Percentiles rank a stretch among this genome's conserved stretches.
phyloP scores from a whole-genome alignment of 2,888 invertebrate genomes.

The Plebejus anna region DNA sequence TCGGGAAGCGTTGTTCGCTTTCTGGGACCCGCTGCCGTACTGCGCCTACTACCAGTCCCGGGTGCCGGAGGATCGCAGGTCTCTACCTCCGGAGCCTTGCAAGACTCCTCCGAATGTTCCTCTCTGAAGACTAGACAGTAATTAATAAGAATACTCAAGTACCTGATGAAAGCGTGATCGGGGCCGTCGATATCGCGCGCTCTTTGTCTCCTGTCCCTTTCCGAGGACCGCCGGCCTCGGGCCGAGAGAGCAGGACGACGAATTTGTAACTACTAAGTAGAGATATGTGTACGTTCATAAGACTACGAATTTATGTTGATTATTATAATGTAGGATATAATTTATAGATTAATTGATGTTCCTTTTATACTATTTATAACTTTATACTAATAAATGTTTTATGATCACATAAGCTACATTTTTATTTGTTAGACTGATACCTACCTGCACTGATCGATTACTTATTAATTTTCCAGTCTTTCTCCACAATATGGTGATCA shows the following conservation, averaged over 20 bases:
- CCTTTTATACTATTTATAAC: slow-evolving; percentile 35
- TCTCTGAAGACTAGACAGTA: slow-evolving; percentile 57
- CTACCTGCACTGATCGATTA: background rate
- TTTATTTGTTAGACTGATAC: background rate
- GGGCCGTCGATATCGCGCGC: slow-evolving; percentile 43
- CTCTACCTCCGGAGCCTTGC: slow-evolving; percentile 76
- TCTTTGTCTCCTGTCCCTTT: slow-evolving; percentile 43
- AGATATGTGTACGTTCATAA: slow-evolving; percentile 52
- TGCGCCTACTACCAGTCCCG: slow-evolving; percentile 92
- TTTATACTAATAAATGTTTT: slow-evolving; percentile 38
- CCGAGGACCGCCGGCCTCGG: slow-evolving; percentile 40
- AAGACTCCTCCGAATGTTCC: slow-evolving; percentile 76
- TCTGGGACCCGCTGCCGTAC: slow-evolving; percentile 92
- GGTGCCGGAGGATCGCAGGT: slow-evolving; percentile 77
- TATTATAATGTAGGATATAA: slow-evolving; percentile 41
- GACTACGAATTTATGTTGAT: slow-evolving; percentile 53
- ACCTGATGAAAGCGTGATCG: slow-evolving; percentile 75
- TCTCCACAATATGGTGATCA: background rate
- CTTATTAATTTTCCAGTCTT: background rate
- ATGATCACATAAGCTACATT: slow-evolving; percentile 27
- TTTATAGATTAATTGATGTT: slow-evolving; percentile 39
- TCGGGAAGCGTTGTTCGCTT: slow-evolving; percentile 88
- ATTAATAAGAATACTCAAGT: slow-evolving; percentile 72
- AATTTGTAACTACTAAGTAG: slow-evolving; percentile 77
- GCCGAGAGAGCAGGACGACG: slow-evolving; percentile 60